A percentile compares a stretch with the other conserved stretches of the same genome.
phyloP scores from a whole-genome alignment of 2,797 vertebrate genomes.

The Alcedo atthis region DNA sequence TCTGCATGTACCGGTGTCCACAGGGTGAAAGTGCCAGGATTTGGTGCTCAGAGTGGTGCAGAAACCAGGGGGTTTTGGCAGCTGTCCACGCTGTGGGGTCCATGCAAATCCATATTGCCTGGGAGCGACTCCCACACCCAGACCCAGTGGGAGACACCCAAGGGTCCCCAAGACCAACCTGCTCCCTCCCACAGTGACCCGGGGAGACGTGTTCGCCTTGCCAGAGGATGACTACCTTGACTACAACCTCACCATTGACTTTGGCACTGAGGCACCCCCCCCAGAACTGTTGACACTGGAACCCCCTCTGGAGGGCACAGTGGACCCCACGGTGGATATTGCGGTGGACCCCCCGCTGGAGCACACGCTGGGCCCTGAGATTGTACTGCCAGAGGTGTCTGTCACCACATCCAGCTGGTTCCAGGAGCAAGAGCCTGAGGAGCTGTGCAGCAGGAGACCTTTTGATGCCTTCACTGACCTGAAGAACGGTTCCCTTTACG shows the following conservation, averaged over 20 bases:
- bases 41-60: not conserved
- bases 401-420: rapidly evolving
- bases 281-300: rapidly evolving
- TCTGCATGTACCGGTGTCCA: rapidly evolving
- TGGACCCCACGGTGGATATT: too few relatives aligned
- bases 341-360: rapidly evolving
- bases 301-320: rapidly evolving
- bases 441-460: slow-evolving; percentile 84
- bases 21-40: not conserved
- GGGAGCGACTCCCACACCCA: not conserved
- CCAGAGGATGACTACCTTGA: slow-evolving; percentile 85
- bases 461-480: slow-evolving; percentile 93
- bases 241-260: not conserved
- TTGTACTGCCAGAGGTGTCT: not conserved
- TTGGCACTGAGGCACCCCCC: rapidly evolving
- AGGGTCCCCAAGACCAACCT: not conserved
- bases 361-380: rapidly evolving
- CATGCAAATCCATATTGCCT: rapidly evolving
- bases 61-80: rapidly evolving
- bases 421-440: slow-evolving; percentile 68
- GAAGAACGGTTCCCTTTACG: slow-evolving; percentile 93
- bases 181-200: slow-evolving; percentile 75
- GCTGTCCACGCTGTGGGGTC: rapidly evolving
- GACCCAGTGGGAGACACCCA: rapidly evolving
- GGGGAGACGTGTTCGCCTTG: slow-evolving; percentile 88